Base-by-base conservation (phyloP, 2,113 vertebrate species). In the Leucoraja erinaceus region DNA sequence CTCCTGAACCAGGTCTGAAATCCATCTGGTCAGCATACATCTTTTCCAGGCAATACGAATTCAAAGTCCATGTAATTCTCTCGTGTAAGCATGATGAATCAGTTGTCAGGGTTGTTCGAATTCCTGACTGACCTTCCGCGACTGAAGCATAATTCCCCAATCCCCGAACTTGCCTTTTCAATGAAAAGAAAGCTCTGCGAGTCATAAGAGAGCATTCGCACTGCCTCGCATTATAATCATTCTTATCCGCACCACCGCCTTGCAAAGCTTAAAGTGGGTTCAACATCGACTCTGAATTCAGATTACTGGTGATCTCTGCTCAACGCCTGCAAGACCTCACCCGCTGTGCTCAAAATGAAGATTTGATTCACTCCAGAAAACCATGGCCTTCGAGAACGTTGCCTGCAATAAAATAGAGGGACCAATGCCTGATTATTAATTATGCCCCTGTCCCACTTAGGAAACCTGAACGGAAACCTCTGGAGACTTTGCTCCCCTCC, bases 91-190 rank as follows among this genome's bases (percentile, higher is more conserved):
- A 11, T 66, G 59, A 88, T 66, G 83, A 31, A 31, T 31, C 83
- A 61, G 14, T n/a, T 88, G 83, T 88, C 83, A 88, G 83, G 28
- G 83, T n/a, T 66, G 83, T 31, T 88, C 83, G 16, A 88, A 63
- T 88, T n/a, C n/a, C 28, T n/a, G 83, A 31, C 59, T 88, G 83
- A 66, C 83, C 83, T 88, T 31, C 59, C 20, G 28, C 31, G 83
- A 88, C 83, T 63, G 28, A 31, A 88, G 83, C 28, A 88, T 63
- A 88, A 88, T 28, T 88, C 83, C 14, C 14, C 59, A 59, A 88
- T 66, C 28, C 83, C 63, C n/a, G 31, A 31, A 18, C 83, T 88
- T 86, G 83, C 56, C 31, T 86, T 63, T 31, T 86, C 83, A 66
- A 31, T 63, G 28, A 88, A 66, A 88, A 88, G 59, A 88, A 88